Conservation (phyloP, 2,113 vertebrate species). For the Sula dactylatra region DNA sequence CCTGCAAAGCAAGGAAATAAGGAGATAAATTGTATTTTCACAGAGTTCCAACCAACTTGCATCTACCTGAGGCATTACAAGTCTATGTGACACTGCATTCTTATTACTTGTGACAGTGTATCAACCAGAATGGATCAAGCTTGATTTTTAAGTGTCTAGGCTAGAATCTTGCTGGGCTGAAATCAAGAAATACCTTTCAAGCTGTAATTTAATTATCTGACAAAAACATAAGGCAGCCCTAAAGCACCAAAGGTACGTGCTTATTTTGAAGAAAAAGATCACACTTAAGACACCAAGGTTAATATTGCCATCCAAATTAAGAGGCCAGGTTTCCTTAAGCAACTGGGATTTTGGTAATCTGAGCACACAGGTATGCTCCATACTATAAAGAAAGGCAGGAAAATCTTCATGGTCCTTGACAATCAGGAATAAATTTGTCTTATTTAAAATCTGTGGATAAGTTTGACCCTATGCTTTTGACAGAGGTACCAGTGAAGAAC, state of each 20-base stretch:
- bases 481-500: neutral
- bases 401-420: neutral
- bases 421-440: neutral
- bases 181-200: neutral
- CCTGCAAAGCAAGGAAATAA: neutral
- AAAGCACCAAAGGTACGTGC: neutral
- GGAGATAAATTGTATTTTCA: neutral
- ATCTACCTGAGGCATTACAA: neutral
- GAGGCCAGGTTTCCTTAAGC: neutral
- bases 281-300: neutral
- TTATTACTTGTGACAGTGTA: neutral
- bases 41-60: neutral
- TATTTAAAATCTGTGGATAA: neutral
- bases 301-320: neutral
- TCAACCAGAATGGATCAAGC: neutral
- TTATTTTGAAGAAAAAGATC: neutral
- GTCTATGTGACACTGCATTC: neutral
- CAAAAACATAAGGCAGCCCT: neutral
- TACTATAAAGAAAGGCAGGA: neutral
- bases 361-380: neutral
- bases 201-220: neutral
- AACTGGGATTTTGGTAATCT: neutral
- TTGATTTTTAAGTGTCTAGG: neutral
- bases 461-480: neutral
- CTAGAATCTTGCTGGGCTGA: neutral